Percentiles rank a stretch among this genome's conserved stretches.
Evolutionary conservation across 2,113 vertebrate genomes (phyloP).

Genomic region (Dromas ardeola): DNA sequence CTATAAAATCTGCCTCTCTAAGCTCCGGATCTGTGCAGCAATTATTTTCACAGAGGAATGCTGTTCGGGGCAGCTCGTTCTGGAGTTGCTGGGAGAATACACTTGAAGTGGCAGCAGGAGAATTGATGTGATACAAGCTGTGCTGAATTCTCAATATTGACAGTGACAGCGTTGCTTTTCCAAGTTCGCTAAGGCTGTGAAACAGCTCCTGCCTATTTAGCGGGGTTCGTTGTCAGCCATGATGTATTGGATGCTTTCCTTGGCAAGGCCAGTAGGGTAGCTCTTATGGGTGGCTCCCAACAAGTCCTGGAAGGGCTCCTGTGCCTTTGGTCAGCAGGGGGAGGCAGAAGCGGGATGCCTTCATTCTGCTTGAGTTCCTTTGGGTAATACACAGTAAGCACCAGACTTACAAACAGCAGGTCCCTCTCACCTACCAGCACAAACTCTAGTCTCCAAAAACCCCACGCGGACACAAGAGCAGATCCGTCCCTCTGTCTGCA

Average conservation of each 20-base stretch:
- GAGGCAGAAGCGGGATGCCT: background rate
- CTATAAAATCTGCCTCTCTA: background rate
- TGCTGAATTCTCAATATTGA: background rate
- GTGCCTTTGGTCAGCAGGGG: background rate
- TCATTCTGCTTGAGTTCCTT: background rate
- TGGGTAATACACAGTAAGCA: background rate
- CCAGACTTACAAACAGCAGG: background rate
- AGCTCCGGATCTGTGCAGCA: background rate
- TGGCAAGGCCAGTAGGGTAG: background rate
- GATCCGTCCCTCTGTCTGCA: background rate
- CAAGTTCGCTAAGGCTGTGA: background rate
- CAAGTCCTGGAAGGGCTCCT: background rate
- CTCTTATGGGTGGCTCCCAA: background rate
- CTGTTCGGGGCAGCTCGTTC: background rate
- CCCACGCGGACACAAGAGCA: rapidly evolving
- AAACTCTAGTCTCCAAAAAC: background rate
- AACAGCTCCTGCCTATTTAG: background rate
- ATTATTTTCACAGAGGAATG: background rate
- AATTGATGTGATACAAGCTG: background rate
- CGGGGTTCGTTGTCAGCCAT: background rate
- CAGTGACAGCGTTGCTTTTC: background rate
- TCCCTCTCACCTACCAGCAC: background rate
- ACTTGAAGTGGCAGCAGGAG: background rate
- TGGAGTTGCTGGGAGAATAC: background rate
- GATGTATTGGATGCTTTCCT: background rate